Base-by-base conservation (phyloP, 1,140 invertebrate species). In the Drosophila lowei region DNA sequence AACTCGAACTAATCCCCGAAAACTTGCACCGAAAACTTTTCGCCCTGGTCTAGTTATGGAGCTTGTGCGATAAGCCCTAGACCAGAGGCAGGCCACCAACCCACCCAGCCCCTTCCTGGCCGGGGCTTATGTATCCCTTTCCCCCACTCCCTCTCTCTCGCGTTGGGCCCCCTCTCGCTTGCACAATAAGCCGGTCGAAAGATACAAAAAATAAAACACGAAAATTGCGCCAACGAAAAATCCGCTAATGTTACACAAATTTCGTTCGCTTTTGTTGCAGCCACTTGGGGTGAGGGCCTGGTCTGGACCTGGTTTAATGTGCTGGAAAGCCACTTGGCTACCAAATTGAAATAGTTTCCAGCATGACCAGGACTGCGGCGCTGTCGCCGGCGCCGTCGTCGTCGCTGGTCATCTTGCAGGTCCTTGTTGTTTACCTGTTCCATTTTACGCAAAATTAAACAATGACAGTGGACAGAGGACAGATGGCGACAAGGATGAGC, bases 301-400 rank as follows among this genome's bases (percentile, higher is more conserved):
- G 41, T 43, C 65, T 25, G 47, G 64, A 59, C 62, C 13, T 11
- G 60, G 71, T 54, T 72, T 66, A 78, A 78, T 78, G 76, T 79
- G 49, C 63, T 63, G 76, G 71, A 74, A 79, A 74, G 54, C 42
- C 53, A 49, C 34, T 63, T 55, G 43, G 47, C 56, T 58, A 59
- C 59, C 64, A 71, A 79, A 76, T 65, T 49, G 47, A 70, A 79
- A 76, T 76, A 79, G 77, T 79, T 62, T 43, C 23, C 23, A 25
- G 3, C 23, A 25, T 25, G 23, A 25, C 23, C 23, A 25, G 23
- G 23, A 25, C 23, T 25, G 23, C 18, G 18, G 18, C 18, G 18
- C 18, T 25, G 23, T 23, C 5, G 23, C 23, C 23, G 23, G 5
- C 4, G 23, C 23, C 4, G 9, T 7, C 2, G 43, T n/a, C 49